Evolutionary conservation across 2,797 vertebrate species (phyloP).

Genomic region (Leptodactylus fallax): DNA sequence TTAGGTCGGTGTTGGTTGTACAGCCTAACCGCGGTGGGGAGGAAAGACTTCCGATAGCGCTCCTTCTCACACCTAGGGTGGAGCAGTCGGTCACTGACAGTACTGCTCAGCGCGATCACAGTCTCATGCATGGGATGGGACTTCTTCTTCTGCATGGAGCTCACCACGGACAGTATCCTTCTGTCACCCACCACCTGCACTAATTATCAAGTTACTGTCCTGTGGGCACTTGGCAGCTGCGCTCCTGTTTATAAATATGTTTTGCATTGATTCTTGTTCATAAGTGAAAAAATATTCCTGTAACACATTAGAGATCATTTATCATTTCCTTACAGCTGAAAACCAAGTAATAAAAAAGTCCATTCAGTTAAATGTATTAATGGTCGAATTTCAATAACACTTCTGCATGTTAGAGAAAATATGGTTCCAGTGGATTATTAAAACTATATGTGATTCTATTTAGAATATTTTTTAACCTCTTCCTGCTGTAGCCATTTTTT

Average conservation of each 20-base stretch:
- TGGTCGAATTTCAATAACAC: slow-evolving; percentile 1
- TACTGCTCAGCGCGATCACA: too few relatives aligned
- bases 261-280: slow-evolving; percentile 45
- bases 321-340: slow-evolving; percentile 34
- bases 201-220: slow-evolving; percentile 30
- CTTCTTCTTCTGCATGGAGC: too few relatives aligned
- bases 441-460: not conserved
- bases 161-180: too few relatives aligned
- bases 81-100: too few relatives aligned
- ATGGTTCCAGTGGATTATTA: not conserved
- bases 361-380: slow-evolving; percentile 7
- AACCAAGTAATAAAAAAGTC: slow-evolving; percentile 20
- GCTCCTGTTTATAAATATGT: slow-evolving; percentile 32
- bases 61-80: too few relatives aligned
- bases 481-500: too few relatives aligned
- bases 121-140: too few relatives aligned
- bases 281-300: slow-evolving; percentile 42
- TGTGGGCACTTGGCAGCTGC: slow-evolving; percentile 5
- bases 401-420: not conserved
- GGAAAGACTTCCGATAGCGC: too few relatives aligned
- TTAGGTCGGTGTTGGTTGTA: too few relatives aligned
- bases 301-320: slow-evolving; percentile 33
- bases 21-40: too few relatives aligned
- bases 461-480: not conserved
- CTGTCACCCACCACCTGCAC: too few relatives aligned